Conservation (phyloP, 1,140 invertebrate species). For the Drosophila nannoptera region DNA sequence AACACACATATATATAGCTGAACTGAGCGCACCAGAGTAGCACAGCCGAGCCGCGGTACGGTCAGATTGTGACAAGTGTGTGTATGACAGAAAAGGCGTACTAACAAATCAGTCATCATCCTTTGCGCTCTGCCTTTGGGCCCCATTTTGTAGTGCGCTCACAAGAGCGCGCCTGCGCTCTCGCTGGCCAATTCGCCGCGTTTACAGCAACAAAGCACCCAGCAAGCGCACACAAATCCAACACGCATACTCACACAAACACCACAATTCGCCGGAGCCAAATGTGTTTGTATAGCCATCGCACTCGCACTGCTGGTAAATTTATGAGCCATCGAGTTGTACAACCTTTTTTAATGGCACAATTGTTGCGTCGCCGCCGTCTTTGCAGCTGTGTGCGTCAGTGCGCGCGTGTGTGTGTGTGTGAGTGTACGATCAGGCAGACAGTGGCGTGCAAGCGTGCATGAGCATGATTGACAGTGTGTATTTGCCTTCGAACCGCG, state of each 20-base stretch:
- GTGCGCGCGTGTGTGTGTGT: slow-evolving; percentile 31
- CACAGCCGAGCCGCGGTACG: slow-evolving; percentile 26
- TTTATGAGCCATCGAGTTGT: slow-evolving; percentile 49
- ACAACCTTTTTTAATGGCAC: slow-evolving; percentile 74
- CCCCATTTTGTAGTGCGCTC: slow-evolving; percentile 48
- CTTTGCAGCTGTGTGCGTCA: slow-evolving; percentile 24
- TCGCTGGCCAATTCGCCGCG: slow-evolving; percentile 51
- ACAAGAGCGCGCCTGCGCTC: slow-evolving; percentile 62
- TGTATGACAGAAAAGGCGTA: slow-evolving; percentile 78
- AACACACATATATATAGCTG: slow-evolving; percentile 22
- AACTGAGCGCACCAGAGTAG: slow-evolving; percentile 26
- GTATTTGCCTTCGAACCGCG: slow-evolving; percentile 79
- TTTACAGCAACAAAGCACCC: slow-evolving; percentile 18
- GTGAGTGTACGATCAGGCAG: slow-evolving; percentile 44
- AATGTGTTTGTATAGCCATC: slow-evolving; percentile 53
- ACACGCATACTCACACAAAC: slow-evolving; percentile 13
- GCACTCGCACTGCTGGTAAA: slow-evolving; percentile 51
- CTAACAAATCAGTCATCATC: slow-evolving; percentile 78
- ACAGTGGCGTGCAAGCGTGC: slow-evolving; percentile 47
- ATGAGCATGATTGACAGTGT: slow-evolving; percentile 78
- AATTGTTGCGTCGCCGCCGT: slow-evolving; percentile 72
- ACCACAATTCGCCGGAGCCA: slow-evolving; percentile 40
- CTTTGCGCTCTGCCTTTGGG: slow-evolving; percentile 52
- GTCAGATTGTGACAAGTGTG: slow-evolving; percentile 70
- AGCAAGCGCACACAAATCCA: slow-evolving; percentile 22